Conservation (phyloP, 2,797 vertebrate species). For the Parauchenoglanis ngamensis region DNA sequence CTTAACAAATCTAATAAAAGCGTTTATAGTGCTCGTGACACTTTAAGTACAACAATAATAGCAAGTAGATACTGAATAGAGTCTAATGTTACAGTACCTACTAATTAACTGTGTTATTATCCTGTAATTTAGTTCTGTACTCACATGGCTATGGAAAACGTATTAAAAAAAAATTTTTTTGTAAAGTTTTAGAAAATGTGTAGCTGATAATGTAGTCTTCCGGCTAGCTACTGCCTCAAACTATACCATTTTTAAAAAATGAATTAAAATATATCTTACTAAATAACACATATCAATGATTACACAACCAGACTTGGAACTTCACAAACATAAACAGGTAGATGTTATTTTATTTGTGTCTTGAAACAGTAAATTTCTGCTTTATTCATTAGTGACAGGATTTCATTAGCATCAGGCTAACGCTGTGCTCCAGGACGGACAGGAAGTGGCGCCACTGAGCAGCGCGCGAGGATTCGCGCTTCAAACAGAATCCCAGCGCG, state of each 20-base stretch:
- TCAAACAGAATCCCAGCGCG: conserved; percentile 61
- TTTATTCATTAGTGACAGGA: conserved; percentile 11
- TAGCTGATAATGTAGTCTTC: not conserved
- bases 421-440: conserved; percentile 57
- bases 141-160: not conserved
- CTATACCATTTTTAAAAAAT: not conserved
- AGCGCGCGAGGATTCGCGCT: conserved; percentile 42
- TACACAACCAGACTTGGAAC: not conserved
- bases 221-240: not conserved
- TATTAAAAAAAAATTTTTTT: not conserved
- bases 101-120: conserved; percentile 16
- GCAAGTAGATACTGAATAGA: not conserved
- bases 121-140: not conserved
- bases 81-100: conserved; percentile 7
- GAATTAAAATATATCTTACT: not conserved
- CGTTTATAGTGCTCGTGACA: conserved; percentile 13
- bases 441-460: conserved; percentile 74
- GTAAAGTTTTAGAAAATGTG: not conserved
- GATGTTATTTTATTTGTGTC: not conserved
- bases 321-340: not conserved
- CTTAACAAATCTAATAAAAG: conserved; percentile 43
- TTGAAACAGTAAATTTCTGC: not conserved
- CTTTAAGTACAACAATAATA: conserved; percentile 34
- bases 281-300: not conserved
- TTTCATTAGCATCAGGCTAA: conserved; percentile 12